Conservation (phyloP, 2,888 invertebrate species). For the Muschampia plurimacula region DNA sequence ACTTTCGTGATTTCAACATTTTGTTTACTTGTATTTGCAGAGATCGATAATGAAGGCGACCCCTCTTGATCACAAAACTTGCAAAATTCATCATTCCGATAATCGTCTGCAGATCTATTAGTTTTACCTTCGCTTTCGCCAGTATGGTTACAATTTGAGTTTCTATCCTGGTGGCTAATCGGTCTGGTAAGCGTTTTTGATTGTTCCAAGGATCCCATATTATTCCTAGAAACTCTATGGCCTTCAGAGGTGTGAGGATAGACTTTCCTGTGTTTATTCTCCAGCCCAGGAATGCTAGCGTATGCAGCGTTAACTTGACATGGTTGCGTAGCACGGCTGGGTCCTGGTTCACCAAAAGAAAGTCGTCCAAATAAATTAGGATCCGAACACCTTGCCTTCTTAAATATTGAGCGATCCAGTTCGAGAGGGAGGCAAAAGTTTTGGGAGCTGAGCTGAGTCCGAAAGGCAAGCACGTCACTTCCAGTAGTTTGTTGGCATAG, state of each 20-base stretch:
- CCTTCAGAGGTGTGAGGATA: neutral
- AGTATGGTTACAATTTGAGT: neutral
- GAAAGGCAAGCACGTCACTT: conserved; percentile 1
- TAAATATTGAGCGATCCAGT: neutral
- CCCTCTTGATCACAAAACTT: conserved; percentile 7
- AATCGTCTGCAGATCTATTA: neutral
- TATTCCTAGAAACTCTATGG: neutral
- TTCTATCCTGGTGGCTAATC: neutral
- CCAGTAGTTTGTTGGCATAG: neutral
- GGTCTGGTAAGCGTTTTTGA: neutral
- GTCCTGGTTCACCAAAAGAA: conserved; percentile 4
- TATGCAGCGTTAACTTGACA: neutral
- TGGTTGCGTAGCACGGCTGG: neutral
- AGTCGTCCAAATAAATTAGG: neutral
- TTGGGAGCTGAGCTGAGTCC: neutral
- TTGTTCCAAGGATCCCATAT: conserved; percentile 5
- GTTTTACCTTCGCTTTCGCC: neutral
- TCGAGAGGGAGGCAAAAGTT: neutral
- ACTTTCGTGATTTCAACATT: conserved; percentile 1
- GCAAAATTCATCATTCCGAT: conserved; percentile 9
- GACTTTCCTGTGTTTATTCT: neutral
- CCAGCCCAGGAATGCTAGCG: conserved; percentile 3
- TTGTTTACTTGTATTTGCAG: conserved; percentile 6
- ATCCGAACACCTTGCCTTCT: neutral
- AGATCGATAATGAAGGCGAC: conserved; percentile 16